Evolutionary conservation across 1,140 invertebrate species (phyloP), one percentile per base, ranked within the genome.

Genomic region (Trigoniulus corallinus): DNA sequence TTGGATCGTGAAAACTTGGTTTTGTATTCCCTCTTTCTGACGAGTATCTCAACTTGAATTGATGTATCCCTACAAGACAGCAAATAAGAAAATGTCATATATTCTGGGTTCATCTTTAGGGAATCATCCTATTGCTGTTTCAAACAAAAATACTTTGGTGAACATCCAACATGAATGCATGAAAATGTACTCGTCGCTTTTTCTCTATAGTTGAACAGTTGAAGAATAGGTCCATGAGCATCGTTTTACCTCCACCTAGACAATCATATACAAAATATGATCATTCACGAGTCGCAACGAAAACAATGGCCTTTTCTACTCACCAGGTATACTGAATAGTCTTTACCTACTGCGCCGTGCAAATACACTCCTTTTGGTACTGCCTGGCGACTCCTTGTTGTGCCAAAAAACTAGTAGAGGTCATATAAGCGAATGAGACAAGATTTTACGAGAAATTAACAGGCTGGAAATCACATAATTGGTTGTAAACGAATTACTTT

Each of bases 151-250:
- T 56, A 65, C 64, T 53, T 49, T 78, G 74, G 68, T 99, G 95
- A 20, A 99, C 88, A 66, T 93, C 83, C 37, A 91, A 72, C 95
- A 99, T 99, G 61, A 99, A 99, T 43, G 84, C 80, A 67, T 98
- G 84, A 65, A 98, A 98, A 71, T 98, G 95, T 7, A 96, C 83
- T 53, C 93, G 72, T 57, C 76, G 70, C 63, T 94, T 95, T 43
- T 61, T 64, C 37, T 59, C 51, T 10, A 70, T 57, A 37, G 62
- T 56, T 64, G 78, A 80, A 58, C 77, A 78, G 61, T 89, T 75
- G 72, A 84, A 92, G 69, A 98, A 97, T 57, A 98, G 65, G 70
- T 99, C 94, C 95, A 98, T 98, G 23, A 98, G 69, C 82, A 98
- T 98, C 12, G 95, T 98, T 75, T 99, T 95, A 50, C 91, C 91